Evolutionary conservation across 2,113 vertebrate species (phyloP).

Genomic region (Serinus canaria): DNA sequence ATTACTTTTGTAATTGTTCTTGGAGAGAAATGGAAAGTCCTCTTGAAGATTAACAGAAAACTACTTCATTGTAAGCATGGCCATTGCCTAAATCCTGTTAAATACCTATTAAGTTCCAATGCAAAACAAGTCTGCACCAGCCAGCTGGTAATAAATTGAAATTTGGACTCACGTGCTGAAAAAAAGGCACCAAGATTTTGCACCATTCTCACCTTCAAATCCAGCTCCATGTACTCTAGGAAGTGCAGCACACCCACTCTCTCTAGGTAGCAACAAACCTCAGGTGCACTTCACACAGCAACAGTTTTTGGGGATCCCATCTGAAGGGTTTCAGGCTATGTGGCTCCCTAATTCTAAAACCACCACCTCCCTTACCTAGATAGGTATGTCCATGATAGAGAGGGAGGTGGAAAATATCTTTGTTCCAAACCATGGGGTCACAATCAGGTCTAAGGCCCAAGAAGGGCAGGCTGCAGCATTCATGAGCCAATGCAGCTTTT

Average conservation of each 20-base stretch:
- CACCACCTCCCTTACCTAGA: background rate
- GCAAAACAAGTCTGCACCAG: background rate
- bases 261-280: background rate
- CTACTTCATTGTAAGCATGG: background rate
- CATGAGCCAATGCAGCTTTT: background rate
- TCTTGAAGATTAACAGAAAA: background rate
- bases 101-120: background rate
- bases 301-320: background rate
- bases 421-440: accelerated
- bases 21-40: background rate
- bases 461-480: background rate
- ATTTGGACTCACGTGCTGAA: background rate
- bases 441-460: background rate
- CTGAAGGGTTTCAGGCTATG: background rate
- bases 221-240: accelerated
- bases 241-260: background rate
- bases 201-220: background rate
- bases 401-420: background rate
- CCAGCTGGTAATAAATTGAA: background rate
- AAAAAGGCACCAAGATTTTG: background rate
- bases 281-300: background rate
- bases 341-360: background rate
- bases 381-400: background rate
- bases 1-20: background rate
- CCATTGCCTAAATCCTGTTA: background rate